These are phyloP conservation scores for Leptopilina boulardi DNA, from an alignment of 1,140 invertebrate species.

Conservation along the genomic window DNA sequence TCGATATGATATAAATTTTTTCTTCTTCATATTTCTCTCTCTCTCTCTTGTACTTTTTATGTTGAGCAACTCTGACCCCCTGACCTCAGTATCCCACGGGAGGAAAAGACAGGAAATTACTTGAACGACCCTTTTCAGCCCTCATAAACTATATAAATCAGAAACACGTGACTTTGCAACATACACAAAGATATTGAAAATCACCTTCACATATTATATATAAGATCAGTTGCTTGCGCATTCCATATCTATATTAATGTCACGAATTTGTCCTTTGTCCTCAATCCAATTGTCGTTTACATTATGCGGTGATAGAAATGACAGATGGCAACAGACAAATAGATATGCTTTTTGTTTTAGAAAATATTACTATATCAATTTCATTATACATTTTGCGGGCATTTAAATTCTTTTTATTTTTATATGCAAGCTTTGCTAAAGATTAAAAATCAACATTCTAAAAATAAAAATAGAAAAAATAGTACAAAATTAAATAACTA, in stretches of 20 bases:
- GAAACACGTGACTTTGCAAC: neutral
- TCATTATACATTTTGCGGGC: neutral
- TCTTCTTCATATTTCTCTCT: neutral
- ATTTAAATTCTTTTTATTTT: no score
- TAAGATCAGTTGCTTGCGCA: neutral
- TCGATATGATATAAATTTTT: neutral
- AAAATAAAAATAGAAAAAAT: no score
- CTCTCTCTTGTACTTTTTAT: neutral
- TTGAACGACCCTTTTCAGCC: neutral
- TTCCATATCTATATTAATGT: neutral
- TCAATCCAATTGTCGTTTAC: neutral
- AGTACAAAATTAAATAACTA: no score
- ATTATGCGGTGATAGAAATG: neutral
- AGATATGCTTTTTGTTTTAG: neutral
- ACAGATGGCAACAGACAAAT: slow-evolving; percentile 19
- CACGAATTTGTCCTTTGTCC: neutral
- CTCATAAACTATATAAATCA: neutral
- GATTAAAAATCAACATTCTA: no score
- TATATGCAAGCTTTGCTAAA: no score
- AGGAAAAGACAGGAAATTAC: slow-evolving; percentile 3
- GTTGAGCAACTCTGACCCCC: neutral
- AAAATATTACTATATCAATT: neutral
- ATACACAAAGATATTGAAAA: neutral
- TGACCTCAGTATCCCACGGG: neutral
- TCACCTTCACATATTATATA: neutral